These are phyloP conservation scores for Saccostrea cuccullata DNA, from an alignment of 1,140 invertebrate species.

Conservation along the genomic window DNA sequence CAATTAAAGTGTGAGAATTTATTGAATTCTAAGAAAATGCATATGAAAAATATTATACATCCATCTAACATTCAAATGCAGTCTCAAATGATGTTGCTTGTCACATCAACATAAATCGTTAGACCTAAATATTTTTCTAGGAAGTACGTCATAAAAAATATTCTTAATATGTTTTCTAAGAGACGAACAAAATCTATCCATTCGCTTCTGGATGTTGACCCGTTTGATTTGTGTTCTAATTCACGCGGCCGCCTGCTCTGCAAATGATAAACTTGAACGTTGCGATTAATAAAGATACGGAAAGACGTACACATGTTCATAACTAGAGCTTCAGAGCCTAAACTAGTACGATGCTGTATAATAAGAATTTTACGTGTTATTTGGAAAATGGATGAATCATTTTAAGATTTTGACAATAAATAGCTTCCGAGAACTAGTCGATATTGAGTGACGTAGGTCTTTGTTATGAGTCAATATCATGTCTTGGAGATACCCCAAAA, in stretches of 20 bases:
- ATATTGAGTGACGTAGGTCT: neutral
- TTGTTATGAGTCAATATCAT: neutral
- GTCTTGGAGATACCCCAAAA: neutral
- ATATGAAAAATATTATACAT: no score
- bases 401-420: conserved; percentile 2
- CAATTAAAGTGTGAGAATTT: no score
- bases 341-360: neutral
- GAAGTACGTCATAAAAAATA: neutral
- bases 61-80: no score
- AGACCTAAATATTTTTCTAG: neutral
- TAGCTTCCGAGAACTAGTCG: neutral
- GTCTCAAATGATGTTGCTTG: no score
- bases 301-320: neutral
- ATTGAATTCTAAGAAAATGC: no score
- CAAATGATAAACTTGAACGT: neutral
- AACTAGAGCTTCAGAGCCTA: neutral
- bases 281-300: neutral
- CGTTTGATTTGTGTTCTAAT: neutral
- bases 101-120: no score
- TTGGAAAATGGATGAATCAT: neutral
- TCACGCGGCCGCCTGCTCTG: neutral
- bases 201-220: neutral
- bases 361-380: neutral
- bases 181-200: neutral
- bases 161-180: neutral